Percentiles rank a stretch among this genome's conserved stretches.
Evolutionary conservation across 2,113 vertebrate species (phyloP).

Genomic region (Gadus chalcogrammus): DNA sequence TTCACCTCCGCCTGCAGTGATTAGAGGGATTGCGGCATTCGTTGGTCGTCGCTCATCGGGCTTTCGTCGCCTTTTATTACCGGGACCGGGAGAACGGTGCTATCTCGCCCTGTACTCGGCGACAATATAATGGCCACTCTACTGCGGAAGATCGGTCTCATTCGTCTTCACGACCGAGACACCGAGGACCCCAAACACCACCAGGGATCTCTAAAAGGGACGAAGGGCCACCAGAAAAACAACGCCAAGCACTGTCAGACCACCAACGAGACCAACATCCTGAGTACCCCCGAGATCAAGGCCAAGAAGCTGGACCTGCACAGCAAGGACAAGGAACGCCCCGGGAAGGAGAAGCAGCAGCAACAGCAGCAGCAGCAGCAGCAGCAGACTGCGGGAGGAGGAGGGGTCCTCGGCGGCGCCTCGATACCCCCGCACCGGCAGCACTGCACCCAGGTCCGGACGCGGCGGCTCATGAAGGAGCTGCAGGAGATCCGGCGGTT

Average conservation of each 20-base stretch:
- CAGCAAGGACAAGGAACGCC: conserved; percentile 74
- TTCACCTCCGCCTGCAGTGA: conserved; percentile 66
- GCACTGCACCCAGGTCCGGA: conserved; percentile 96
- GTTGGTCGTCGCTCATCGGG: not conserved
- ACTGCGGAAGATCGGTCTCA: conserved; percentile 96
- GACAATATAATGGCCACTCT: conserved; percentile 87
- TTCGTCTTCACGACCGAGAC: conserved; percentile 94
- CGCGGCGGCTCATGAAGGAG: conserved; percentile 96
- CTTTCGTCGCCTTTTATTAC: conserved; percentile 41
- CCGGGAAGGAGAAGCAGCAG: conserved; percentile 69
- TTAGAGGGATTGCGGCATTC: conserved; percentile 57
- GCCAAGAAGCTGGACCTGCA: conserved; percentile 78
- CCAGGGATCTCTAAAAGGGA: conserved; percentile 86
- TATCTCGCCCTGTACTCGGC: conserved; percentile 58
- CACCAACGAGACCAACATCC: conserved; percentile 78
- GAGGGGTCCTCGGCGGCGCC: conserved; percentile 68
- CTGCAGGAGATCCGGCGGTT: conserved; percentile 96
- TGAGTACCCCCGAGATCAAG: conserved; percentile 79
- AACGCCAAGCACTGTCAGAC: conserved; percentile 83
- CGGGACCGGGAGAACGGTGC: conserved; percentile 36
- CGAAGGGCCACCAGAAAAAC: conserved; percentile 85
- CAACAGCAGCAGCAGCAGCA: conserved; percentile 54
- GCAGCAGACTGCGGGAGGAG: conserved; percentile 54
- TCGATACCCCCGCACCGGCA: conserved; percentile 82
- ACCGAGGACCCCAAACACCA: conserved; percentile 96